A percentile compares a stretch with the other conserved stretches of the same genome.
phyloP scores from a whole-genome alignment of 2,888 invertebrate genomes.

The Hipparchia sbordonii region DNA sequence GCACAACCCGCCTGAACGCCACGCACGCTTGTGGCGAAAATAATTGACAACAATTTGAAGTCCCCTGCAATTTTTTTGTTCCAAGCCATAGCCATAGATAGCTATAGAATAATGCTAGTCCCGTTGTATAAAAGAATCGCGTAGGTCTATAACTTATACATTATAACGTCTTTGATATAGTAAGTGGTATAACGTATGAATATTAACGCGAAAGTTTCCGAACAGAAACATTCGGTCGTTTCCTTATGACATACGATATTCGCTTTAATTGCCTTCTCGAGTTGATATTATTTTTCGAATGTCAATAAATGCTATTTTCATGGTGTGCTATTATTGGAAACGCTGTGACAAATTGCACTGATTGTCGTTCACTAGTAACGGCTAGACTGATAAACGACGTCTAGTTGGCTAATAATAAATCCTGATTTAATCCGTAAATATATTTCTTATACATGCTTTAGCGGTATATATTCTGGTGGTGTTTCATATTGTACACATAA shows the following conservation, averaged over 20 bases:
- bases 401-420: conserved; percentile 34
- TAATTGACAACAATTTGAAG: no score
- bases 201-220: conserved; percentile 61
- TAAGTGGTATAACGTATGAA: conserved; percentile 70
- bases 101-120: neutral
- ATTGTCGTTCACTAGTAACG: conserved; percentile 33
- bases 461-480: neutral
- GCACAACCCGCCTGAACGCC: neutral
- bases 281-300: conserved; percentile 27
- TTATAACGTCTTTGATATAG: no score
- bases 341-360: conserved; percentile 32
- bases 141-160: conserved; percentile 50
- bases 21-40: neutral
- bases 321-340: conserved; percentile 34
- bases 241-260: conserved; percentile 46
- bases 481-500: no score
- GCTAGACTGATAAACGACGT: conserved; percentile 35
- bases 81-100: no score
- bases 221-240: conserved; percentile 53
- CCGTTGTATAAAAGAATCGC: neutral
- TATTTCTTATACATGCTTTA: neutral
- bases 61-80: no score
- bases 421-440: conserved; percentile 7
- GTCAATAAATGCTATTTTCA: conserved; percentile 37
- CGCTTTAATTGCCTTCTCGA: conserved; percentile 41